phyloP scores from a whole-genome alignment of 2,888 invertebrate species.

The Disparrhopalites patrizii region DNA sequence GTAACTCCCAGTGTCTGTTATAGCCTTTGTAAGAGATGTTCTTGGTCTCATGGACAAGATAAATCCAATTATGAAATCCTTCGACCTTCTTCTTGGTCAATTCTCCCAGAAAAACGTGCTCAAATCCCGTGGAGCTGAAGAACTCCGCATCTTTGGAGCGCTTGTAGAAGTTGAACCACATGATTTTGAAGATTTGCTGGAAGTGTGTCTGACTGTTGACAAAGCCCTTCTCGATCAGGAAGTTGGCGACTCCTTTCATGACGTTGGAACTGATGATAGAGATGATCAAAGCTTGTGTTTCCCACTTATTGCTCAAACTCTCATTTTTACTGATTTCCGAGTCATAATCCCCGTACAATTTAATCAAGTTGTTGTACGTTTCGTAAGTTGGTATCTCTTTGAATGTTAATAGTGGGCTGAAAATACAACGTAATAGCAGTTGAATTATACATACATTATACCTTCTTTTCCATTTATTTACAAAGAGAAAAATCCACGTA shows the following conservation, averaged over 20 bases:
- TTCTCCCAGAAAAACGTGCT: constrained; percentile 17
- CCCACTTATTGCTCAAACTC: not conserved
- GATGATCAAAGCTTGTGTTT: no score
- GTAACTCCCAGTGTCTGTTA: not conserved
- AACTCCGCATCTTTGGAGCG: not conserved
- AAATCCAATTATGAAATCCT: constrained; percentile 19
- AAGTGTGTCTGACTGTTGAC: not conserved
- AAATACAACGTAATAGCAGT: not conserved
- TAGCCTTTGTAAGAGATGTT: not conserved
- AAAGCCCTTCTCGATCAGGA: not conserved
- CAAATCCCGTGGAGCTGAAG: constrained; percentile 10
- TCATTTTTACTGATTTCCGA: not conserved
- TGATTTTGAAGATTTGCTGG: not conserved
- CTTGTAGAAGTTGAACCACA: constrained; percentile 11
- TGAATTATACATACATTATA: not conserved
- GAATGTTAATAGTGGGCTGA: not conserved
- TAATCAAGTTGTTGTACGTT: not conserved
- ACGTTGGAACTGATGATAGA: no score
- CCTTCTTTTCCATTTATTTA: not conserved
- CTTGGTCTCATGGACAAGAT: not conserved
- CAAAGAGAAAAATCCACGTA: not conserved
- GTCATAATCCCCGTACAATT: not conserved
- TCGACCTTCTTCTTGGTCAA: not conserved
- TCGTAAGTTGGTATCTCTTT: not conserved
- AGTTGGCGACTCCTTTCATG: constrained; percentile 9